Evolutionary conservation across 2,113 vertebrate genomes (phyloP), one percentile per base, ranked within the genome.

Genomic region (Paramormyrops kingsleyae): DNA sequence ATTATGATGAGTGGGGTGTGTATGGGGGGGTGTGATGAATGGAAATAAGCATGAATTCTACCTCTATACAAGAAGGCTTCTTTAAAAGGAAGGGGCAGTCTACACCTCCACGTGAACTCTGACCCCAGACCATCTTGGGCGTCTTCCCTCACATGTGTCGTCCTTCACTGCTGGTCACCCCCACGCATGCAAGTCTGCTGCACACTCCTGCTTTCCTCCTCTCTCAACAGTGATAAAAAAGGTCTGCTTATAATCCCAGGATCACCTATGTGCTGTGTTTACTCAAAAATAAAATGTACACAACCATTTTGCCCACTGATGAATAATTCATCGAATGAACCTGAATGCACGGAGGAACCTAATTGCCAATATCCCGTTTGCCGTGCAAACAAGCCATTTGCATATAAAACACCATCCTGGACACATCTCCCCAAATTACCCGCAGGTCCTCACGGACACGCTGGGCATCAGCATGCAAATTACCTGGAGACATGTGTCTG

Each of bases 351-450:
- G 92, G 77, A 50, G 89, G 70, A 77, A 80, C 44, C 91, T 85
- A 92, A 88, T 88, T 89, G 92, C 90, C 91, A 92, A 87, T 87
- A 70, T 89, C 46, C 1, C 89, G 93, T 95, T 95, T 95, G 93
- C 92, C 85, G 74, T 91, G 62, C 92, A 90, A 88, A 91, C 83
- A 92, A 89, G 89, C 62, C 92, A 93, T 95, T 95, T 94, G 91
- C 93, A 95, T 94, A 93, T 93, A 92, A 94, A 94, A 93, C 92
- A 88, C 88, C 88, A 88, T 93, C 93, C 93, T 92, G 91, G 15
- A 92, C 88, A 56, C 49, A 89, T 89, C 70, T 89, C 70, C 88
- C 74, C 35, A 89, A 89, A 89, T 89, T 83, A 83, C 50, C 88
- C 50, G 74, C 92, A 94, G 93, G 94, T 92, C 93, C 92, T 93